phyloP scores from a whole-genome alignment of 1,140 invertebrate genomes.

The Meteorus sp. region DNA sequence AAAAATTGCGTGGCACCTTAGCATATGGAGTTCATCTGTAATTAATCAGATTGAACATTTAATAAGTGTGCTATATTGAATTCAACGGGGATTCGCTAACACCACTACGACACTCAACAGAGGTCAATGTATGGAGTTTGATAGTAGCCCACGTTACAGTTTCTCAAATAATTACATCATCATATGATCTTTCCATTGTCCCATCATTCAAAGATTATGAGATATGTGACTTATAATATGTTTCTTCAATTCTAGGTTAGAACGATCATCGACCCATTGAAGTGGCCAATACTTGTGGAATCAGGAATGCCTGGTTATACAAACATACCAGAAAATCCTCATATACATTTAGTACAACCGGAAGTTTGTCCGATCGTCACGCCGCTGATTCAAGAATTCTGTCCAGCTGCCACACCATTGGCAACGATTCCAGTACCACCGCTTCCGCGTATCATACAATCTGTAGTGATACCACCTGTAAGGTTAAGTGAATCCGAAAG shows the following conservation, averaged over 20 bases:
- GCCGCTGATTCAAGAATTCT: conserved; percentile 37
- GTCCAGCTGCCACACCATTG: conserved; percentile 63
- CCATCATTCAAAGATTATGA: background rate
- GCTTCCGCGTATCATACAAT: conserved; percentile 59
- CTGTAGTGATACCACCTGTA: conserved; percentile 23
- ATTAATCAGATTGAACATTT: background rate
- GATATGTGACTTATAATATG: background rate
- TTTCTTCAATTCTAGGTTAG: conserved; percentile 1
- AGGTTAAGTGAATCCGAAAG: conserved; percentile 42
- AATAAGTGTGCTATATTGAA: conserved; percentile 18
- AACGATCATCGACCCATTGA: conserved; percentile 76
- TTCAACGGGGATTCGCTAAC: conserved; percentile 22
- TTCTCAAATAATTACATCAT: background rate
- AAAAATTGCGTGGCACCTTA: conserved; percentile 70
- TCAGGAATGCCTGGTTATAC: conserved; percentile 47
- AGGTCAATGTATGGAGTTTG: conserved; percentile 24
- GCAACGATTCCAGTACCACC: conserved; percentile 68
- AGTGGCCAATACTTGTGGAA: conserved; percentile 81
- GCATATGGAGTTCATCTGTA: conserved; percentile 41
- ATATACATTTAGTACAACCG: conserved; percentile 13
- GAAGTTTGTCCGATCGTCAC: conserved; percentile 29
- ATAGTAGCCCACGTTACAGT: conserved; percentile 17
- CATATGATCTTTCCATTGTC: background rate
- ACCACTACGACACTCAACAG: conserved; percentile 7
- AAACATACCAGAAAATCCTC: conserved; percentile 47